Evolutionary conservation across 2,797 vertebrate species (phyloP), one percentile per base, ranked within the genome.

Genomic region (Capromys pilorides): DNA sequence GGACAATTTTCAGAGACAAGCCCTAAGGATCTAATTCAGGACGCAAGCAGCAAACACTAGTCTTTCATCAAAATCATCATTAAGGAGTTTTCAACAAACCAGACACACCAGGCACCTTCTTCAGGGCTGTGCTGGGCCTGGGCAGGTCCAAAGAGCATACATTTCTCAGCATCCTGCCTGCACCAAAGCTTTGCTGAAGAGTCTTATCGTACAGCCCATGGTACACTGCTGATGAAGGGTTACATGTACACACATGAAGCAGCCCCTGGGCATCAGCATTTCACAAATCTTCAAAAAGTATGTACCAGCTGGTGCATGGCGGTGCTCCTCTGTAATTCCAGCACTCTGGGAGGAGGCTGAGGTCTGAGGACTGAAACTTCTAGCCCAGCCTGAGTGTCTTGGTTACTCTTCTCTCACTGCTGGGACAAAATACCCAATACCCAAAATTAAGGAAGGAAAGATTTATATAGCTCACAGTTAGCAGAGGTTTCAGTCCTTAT

Each of bases 251-350:
- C 39, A 11, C 82, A 51, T 2, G 31, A 45, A 24, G 5, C 31
- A 61, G 28, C 24, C 9, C 10, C 33, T 51, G 0, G 1, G 13
- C 5, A 5, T 13, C 13, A 18, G 1, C 2, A 61, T 16, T 49
- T 49, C 71, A 79, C 39, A 61, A 49, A 77, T 16, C 64, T 67
- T 75, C n/a, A 67, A 78, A 54, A 26, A 54, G 24, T 45, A 22
- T 33, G 33, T 49, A 22, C 79, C 61, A 45, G 6, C 71, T 45
- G 71, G 39, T 28, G 6, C 13, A 3, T 45, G 24, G 39, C 14
- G 12, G 39, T 24, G 7, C 71, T 45, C 4, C 10, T 24, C 39
- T 73, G 12, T 41, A 26, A 73, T 73, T 10, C 22, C 22, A 26
- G 39, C 71, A 41, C 22, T 41, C 22, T 41, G 71, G 71, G 39